Base-by-base conservation (phyloP, 2,888 invertebrate species). In the Automeris io region DNA sequence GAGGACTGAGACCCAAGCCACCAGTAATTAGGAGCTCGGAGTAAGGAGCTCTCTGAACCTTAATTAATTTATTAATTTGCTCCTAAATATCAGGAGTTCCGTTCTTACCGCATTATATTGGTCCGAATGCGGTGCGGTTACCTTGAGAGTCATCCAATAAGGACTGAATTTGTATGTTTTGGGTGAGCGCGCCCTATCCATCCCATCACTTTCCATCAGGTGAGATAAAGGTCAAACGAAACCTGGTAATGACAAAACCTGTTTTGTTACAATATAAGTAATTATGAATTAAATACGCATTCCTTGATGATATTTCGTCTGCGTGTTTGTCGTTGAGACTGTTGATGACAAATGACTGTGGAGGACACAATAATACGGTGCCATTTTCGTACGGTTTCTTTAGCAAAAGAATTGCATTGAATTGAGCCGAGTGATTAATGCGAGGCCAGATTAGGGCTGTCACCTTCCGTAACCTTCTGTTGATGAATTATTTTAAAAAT, bases 291-390 rank as follows among this genome's bases (percentile, higher is more conserved):
- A 8, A 16, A 2, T 4, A 29, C 4, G 16, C 8, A 16, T 29
- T 9, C 16, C 1, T n/a, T 29, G 2, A 16, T 16, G n/a, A 29
- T 29, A 29, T 16, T 29, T 29, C 9, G 29, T 29, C n/a, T 29
- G 29, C 16, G 16, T 29, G 29, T 16, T 8, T 9, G 16, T 16
- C 29, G 29, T 13, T 16, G 9, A n/a, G 29, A 29, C 16, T 29
- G 16, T 29, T 16, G 29, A 29, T 29, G 29, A 29, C 29, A 29
- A 29, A 29, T 29, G 16, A 29, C 16, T 29, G n/a, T 4, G 11
- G 8, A 26, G 8, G 16, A 29, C 8, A n/a, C 4, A 29, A 29
- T 16, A 16, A 16, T n/a, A 8, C 16, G 16, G n/a, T 29, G 16
- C 29, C 16, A 29, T 8, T 29, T 8, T 16, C 29, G 9, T 16